Percentiles rank a stretch among this genome's conserved stretches.
Conservation (phyloP, 2,888 invertebrate species). For the Stenchaetothrips biformis region DNA sequence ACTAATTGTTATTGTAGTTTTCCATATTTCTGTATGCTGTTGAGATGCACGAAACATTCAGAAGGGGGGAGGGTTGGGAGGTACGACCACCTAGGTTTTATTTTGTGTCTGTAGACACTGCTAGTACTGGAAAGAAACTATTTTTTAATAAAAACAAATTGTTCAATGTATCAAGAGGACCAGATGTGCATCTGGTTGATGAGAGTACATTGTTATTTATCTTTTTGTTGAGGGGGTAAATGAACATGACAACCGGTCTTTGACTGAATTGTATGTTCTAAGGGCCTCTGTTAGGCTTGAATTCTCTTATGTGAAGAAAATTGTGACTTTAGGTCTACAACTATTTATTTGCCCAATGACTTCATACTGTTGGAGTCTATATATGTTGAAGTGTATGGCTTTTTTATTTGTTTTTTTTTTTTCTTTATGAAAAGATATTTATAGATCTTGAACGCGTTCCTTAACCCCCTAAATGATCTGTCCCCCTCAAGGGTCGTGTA, state of each 20-base stretch:
- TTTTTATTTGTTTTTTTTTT: constrained; percentile 26
- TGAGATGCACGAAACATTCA: constrained; percentile 86
- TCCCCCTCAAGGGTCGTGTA: constrained; percentile 41
- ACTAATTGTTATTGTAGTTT: constrained; percentile 29
- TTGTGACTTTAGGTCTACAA: constrained; percentile 17
- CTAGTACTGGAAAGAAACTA: constrained; percentile 37
- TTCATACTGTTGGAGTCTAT: background rate
- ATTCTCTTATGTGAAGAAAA: constrained; percentile 24
- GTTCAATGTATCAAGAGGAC: constrained; percentile 1
- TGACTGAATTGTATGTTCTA: background rate
- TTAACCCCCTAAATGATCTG: constrained; percentile 40
- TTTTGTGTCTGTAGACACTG: constrained; percentile 41
- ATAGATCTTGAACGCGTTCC: constrained; percentile 34
- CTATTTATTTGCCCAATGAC: constrained; percentile 20
- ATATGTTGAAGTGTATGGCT: constrained; percentile 21
- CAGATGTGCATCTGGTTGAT: constrained; percentile 15
- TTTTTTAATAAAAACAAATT: constrained; percentile 31
- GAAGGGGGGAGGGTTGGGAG: constrained; percentile 58
- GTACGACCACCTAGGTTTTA: constrained; percentile 46
- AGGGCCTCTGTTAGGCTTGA: constrained; percentile 4
- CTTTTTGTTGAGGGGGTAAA: constrained; percentile 14
- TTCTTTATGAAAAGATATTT: constrained; percentile 29
- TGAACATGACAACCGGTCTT: background rate
- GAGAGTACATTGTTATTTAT: constrained; percentile 19
- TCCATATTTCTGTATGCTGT: constrained; percentile 65